phyloP scores from a whole-genome alignment of 2,888 invertebrate species.

The Drosophila aldrichi region DNA sequence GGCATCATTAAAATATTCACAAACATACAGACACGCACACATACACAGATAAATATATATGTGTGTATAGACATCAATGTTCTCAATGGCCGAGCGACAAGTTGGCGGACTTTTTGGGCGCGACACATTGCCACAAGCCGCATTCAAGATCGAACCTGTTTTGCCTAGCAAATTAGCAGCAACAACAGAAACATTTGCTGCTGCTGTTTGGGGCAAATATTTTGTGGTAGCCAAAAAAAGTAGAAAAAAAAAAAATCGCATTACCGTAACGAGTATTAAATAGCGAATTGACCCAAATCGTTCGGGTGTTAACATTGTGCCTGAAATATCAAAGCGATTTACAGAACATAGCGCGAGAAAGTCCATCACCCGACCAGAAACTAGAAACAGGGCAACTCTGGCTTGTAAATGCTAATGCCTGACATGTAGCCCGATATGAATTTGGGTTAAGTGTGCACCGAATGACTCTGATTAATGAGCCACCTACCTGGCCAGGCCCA shows the following conservation, averaged over 20 bases:
- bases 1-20: slow-evolving; percentile 50
- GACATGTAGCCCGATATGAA: slow-evolving; percentile 46
- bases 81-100: slow-evolving; percentile 21
- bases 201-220: slow-evolving; percentile 31
- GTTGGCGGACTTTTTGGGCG: slow-evolving; percentile 51
- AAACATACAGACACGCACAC: not conserved
- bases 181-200: slow-evolving; percentile 16
- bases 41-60: not conserved
- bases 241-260: slow-evolving; percentile 42
- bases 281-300: slow-evolving; percentile 72
- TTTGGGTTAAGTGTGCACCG: slow-evolving; percentile 47
- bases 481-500: slow-evolving; percentile 5
- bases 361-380: slow-evolving; percentile 12
- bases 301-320: slow-evolving; percentile 43
- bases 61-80: not conserved
- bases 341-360: slow-evolving; percentile 34
- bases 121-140: slow-evolving; percentile 48
- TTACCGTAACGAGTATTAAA: slow-evolving; percentile 66
- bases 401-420: slow-evolving; percentile 50
- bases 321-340: slow-evolving; percentile 39
- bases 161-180: slow-evolving; percentile 73
- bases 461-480: slow-evolving; percentile 33
- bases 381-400: not conserved
- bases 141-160: slow-evolving; percentile 72
- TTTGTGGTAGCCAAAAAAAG: slow-evolving; percentile 24